A percentile compares a stretch with the other conserved stretches of the same genome.
phyloP scores from a whole-genome alignment of 2,797 vertebrate species.

The Okamejei kenojei region DNA sequence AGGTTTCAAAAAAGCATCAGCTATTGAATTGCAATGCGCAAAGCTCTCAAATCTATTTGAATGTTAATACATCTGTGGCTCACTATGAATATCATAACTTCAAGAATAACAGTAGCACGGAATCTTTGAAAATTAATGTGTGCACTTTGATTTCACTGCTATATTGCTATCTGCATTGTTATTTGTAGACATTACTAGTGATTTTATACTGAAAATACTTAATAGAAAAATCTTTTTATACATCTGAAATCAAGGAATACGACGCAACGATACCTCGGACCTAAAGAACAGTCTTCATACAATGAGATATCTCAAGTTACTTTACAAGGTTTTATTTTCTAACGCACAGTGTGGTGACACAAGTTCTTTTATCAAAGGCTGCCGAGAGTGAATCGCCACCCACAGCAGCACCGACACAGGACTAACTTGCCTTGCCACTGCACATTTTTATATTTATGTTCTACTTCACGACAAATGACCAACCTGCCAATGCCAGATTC shows the following conservation, averaged over 20 bases:
- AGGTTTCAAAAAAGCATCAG: neutral
- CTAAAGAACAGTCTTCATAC: neutral
- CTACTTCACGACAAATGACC: neutral
- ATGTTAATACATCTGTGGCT: neutral
- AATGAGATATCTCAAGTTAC: neutral
- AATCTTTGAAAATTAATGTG: neutral
- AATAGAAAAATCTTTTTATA: neutral
- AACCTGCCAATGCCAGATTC: neutral
- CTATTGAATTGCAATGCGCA: neutral
- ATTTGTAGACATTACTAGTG: neutral
- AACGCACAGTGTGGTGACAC: too few relatives aligned
- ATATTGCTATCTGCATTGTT: neutral
- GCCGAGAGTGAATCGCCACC: neutral
- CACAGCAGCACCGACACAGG: neutral
- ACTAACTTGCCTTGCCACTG: neutral
- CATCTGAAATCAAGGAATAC: neutral
- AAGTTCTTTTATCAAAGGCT: too few relatives aligned
- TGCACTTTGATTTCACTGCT: constrained; percentile 2
- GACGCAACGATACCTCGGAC: neutral
- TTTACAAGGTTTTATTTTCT: neutral
- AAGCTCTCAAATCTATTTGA: constrained; percentile 31
- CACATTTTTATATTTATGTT: neutral
- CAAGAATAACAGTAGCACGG: neutral
- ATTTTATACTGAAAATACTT: neutral
- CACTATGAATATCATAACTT: constrained; percentile 8